Percentiles rank a stretch among this genome's conserved stretches.
phyloP scores from a whole-genome alignment of 2,113 vertebrate species.

The Porphyrio hochstetteri region DNA sequence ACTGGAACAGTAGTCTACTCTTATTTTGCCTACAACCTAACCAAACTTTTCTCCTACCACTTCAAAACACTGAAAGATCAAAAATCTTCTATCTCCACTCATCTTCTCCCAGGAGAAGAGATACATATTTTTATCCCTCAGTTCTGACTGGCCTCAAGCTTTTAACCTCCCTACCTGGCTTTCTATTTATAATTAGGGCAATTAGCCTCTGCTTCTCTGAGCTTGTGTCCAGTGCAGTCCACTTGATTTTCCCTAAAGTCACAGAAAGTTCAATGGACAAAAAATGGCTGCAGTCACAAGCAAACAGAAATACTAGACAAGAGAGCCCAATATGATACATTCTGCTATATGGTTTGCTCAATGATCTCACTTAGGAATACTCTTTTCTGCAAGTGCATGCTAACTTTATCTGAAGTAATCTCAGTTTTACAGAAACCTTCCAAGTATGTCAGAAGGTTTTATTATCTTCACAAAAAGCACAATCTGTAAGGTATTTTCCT shows the following conservation, averaged over 20 bases:
- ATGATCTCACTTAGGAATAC: not conserved
- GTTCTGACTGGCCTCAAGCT: not conserved
- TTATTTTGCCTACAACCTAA: not conserved
- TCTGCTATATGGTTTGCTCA: fast-evolving
- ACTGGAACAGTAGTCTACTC: not conserved
- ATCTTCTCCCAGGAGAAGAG: not conserved
- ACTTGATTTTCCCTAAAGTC: not conserved
- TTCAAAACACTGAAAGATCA: not conserved
- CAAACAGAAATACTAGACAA: not conserved
- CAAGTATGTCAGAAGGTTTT: not conserved
- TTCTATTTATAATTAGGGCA: not conserved
- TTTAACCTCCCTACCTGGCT: not conserved
- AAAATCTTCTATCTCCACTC: not conserved
- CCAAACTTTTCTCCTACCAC: not conserved
- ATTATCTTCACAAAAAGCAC: not conserved
- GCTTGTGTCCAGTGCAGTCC: not conserved
- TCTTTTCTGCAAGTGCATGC: not conserved
- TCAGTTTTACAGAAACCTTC: not conserved
- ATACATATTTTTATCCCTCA: not conserved
- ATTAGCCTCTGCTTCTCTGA: not conserved
- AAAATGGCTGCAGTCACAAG: not conserved
- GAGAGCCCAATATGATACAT: not conserved
- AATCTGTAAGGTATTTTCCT: not conserved
- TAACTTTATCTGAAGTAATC: not conserved
- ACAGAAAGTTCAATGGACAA: not conserved